phyloP scores from a whole-genome alignment of 2,113 vertebrate genomes.

The Charina bottae region DNA sequence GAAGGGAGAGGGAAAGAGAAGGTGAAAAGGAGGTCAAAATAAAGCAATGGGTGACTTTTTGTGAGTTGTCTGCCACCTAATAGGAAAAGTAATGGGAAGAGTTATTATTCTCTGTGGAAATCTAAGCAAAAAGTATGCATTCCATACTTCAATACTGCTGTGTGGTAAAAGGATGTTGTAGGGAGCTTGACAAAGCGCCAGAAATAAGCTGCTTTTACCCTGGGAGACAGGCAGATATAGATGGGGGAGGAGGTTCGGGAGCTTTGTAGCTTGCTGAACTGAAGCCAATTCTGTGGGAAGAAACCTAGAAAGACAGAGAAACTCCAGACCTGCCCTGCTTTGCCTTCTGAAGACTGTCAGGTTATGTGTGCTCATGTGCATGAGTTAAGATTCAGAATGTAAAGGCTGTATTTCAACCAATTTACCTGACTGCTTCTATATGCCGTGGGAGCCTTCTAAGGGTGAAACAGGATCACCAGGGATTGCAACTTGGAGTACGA shows the following conservation, averaged over 20 bases:
- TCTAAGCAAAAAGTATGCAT: constrained; percentile 71
- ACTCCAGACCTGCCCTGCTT: constrained; percentile 75
- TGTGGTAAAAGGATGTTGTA: constrained; percentile 74
- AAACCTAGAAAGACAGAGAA: constrained; percentile 77
- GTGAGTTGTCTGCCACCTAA: constrained; percentile 69
- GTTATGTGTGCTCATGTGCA: constrained; percentile 46
- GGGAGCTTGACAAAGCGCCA: constrained; percentile 75
- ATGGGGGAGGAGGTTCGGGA: constrained; percentile 75
- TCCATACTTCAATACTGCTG: constrained; percentile 69
- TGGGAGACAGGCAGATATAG: constrained; percentile 78
- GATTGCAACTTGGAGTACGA: background rate
- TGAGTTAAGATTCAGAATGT: constrained; percentile 56
- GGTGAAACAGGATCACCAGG: background rate
- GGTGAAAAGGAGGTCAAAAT: constrained; percentile 71
- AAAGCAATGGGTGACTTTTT: constrained; percentile 67
- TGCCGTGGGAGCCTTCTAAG: background rate
- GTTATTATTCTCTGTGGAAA: constrained; percentile 74
- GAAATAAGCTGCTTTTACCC: constrained; percentile 74
- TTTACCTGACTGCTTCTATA: background rate
- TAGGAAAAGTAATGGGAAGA: constrained; percentile 55
- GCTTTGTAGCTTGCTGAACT: constrained; percentile 69
- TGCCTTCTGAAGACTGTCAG: constrained; percentile 73
- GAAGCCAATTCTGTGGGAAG: constrained; percentile 74
- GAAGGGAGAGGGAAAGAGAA: constrained; percentile 25
- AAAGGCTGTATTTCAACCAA: constrained; percentile 51